Percentiles rank a stretch among this genome's conserved stretches.
These are phyloP conservation scores for Zygothrica quintamaculata DNA, from an alignment of 2,888 invertebrate species.

Conservation along the genomic window DNA sequence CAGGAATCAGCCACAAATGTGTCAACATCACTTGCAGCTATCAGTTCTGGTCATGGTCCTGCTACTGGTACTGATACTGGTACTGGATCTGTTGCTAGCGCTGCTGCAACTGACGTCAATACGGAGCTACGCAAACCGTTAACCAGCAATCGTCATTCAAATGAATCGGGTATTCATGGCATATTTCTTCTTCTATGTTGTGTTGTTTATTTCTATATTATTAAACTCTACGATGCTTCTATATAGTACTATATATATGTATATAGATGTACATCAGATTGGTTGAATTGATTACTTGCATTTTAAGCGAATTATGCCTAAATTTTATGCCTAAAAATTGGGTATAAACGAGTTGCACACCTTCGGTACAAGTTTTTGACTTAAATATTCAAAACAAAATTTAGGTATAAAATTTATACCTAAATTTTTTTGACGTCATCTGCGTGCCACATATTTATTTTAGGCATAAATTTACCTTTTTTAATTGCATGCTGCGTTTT, in stretches of 20 bases:
- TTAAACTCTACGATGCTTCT: background rate
- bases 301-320: no score
- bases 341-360: no score
- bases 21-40: conserved; percentile 8
- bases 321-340: no score
- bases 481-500: no score
- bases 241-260: no score
- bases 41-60: conserved; percentile 7
- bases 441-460: no score
- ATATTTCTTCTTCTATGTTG: conserved; percentile 10
- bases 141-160: conserved; percentile 83
- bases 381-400: background rate
- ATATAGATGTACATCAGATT: no score
- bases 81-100: conserved; percentile 5
- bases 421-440: no score
- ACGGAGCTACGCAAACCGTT: conserved; percentile 81
- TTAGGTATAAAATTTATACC: no score
- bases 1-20: conserved; percentile 37
- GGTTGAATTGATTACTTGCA: no score
- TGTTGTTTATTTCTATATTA: conserved; percentile 12
- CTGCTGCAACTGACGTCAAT: conserved; percentile 56
- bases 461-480: no score
- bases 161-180: conserved; percentile 83
- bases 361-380: no score
- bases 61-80: background rate